These are phyloP conservation scores for Castor canadensis DNA, from an alignment of 2,113 vertebrate genomes.

Conservation along the genomic window DNA sequence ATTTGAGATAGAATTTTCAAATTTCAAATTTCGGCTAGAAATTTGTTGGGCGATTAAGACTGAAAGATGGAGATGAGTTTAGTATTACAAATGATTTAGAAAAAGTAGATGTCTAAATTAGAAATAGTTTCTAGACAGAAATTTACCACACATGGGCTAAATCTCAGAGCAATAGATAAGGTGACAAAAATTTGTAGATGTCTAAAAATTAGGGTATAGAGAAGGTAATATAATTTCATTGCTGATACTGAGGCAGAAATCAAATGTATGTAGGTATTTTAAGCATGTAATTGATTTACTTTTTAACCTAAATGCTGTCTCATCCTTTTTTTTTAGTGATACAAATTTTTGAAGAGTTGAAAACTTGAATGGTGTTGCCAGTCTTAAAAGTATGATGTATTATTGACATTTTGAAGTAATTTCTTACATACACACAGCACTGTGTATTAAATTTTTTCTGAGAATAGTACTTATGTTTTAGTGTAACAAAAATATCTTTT, in stretches of 20 bases:
- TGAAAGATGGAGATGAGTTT: slow-evolving; percentile 6
- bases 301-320: slow-evolving; percentile 32
- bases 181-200: slow-evolving; percentile 31
- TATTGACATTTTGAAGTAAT: slow-evolving; percentile 6
- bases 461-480: slow-evolving; percentile 23
- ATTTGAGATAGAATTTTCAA: too few species aligned
- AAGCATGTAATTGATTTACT: neutral
- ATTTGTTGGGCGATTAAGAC: too few species aligned
- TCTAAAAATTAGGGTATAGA: slow-evolving; percentile 1
- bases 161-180: slow-evolving; percentile 21
- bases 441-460: slow-evolving; percentile 35
- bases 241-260: slow-evolving; percentile 15
- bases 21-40: too few species aligned
- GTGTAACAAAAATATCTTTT: slow-evolving; percentile 28
- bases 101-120: slow-evolving; percentile 25
- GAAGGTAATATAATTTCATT: neutral
- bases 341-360: neutral
- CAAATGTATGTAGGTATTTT: slow-evolving; percentile 14
- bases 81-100: slow-evolving; percentile 21
- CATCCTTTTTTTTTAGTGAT: neutral
- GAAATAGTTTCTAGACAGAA: slow-evolving; percentile 5
- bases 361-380: neutral
- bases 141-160: neutral
- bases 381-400: slow-evolving; percentile 33
- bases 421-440: slow-evolving; percentile 8